Evolutionary conservation across 2,797 vertebrate genomes (phyloP), one percentile per base, ranked within the genome.

Genomic region (Xyrichtys novacula): DNA sequence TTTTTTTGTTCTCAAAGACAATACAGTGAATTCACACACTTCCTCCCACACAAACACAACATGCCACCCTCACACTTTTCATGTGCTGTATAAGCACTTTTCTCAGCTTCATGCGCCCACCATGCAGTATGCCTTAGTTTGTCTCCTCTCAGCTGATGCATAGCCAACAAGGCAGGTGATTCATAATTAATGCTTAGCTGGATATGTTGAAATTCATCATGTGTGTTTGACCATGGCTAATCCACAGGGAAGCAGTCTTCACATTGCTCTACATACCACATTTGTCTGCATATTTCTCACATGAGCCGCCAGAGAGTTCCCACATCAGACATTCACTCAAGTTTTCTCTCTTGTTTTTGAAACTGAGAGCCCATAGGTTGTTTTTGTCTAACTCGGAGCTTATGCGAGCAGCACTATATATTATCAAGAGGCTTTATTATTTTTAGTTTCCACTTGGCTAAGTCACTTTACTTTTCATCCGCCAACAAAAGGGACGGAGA

Each of bases 101-200:
- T 72, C 56, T 43, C 52, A 0, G 61, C 74, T 49, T 63, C 7
- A 0, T 77, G 71, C 38, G 59, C 72, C 77, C 39, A 31, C 42
- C 50, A 26, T 47, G 46, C 61, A 71, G 60, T 69, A 44, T n/a
- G 38, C 77, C 64, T 90, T 82, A 62, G 71, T 81, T 74, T 83
- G 75, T 65, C 19, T 76, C 69, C 50, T 42, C 55, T 76, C 67
- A 75, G 46, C 64, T 72, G 78, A 88, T 81, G 84, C 74, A 85
- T 66, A 80, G 70, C 63, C 85, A 88, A 82, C 76, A 80, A 76
- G 65, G 80, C 81, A 84, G 74, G 74, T 76, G 59, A 83, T 89
- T 88, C 62, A 92, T 88, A 85, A 89, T 90, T 86, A 67, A 89
- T 91, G 54, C 57, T 68, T 22, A 57, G 67, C 75, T 84, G 77